Evolutionary conservation across 2,888 invertebrate species (phyloP).

Genomic region (Nomada flava): DNA sequence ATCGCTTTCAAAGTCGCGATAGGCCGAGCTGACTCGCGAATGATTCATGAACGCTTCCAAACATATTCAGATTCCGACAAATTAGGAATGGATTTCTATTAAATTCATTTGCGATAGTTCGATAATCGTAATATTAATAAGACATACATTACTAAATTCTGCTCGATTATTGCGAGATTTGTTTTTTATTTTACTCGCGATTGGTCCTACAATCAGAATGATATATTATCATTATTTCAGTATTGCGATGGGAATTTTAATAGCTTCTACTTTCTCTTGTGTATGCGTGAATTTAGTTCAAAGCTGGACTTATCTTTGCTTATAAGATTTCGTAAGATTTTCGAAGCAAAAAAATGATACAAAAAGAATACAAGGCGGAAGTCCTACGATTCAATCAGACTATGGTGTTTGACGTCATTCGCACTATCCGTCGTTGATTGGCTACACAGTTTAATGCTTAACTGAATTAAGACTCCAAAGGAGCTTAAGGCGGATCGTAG

Average conservation of each 20-base stretch:
- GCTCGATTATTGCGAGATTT: too few relatives aligned
- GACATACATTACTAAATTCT: too few relatives aligned
- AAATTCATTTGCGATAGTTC: neutral
- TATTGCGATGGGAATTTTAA: too few relatives aligned
- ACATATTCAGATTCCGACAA: too few relatives aligned
- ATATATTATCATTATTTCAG: too few relatives aligned
- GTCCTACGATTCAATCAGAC: neutral
- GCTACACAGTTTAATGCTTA: constrained; percentile 40
- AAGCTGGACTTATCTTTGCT: neutral
- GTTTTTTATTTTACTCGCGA: too few relatives aligned
- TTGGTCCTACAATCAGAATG: too few relatives aligned
- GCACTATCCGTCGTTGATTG: constrained; percentile 9
- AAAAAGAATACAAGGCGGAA: too few relatives aligned
- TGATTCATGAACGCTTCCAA: neutral
- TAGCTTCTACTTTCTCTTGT: neutral
- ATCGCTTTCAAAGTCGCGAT: constrained; percentile 47
- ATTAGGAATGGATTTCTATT: too few relatives aligned
- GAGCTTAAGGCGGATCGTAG: constrained; percentile 44
- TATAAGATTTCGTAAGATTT: neutral
- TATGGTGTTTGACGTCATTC: constrained; percentile 19
- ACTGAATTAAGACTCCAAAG: constrained; percentile 46
- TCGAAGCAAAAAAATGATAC: too few relatives aligned
- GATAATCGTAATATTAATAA: neutral
- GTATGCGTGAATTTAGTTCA: neutral
- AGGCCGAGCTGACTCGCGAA: constrained; percentile 24